Evolutionary conservation across 1,140 invertebrate species (phyloP), one percentile per base, ranked within the genome.

Genomic region (Centruroides vittatus): DNA sequence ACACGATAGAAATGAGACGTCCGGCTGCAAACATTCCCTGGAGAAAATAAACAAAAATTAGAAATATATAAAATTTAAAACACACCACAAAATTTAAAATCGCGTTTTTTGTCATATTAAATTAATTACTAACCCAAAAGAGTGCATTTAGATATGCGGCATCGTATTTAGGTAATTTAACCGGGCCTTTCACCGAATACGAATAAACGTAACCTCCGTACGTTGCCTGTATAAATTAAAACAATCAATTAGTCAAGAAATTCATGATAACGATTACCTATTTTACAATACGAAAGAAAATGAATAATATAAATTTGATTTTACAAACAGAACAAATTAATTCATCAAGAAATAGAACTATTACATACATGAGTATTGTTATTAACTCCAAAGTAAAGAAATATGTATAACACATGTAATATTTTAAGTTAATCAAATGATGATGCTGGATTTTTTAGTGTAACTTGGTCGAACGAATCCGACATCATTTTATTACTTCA

Each of bases 191-290:
- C 47, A 75, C 71, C 11, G 77, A 75, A 63, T 76, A 79, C 0
- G 74, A 73, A 67, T 78, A 78, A 54, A 79, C 73, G 61, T 76
- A 79, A 50, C 76, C 76, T 9, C 76, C 77, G 61, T 74, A 78
- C 4, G 74, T 73, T 35, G 77, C 77, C 78, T 79, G 67, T 47
- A 69, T 68, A 52, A 12, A 47, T 51, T 49, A 13, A 53, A 51
- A 65, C 34, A 23, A 23, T 23, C 2, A 2, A 23, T 23, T 2
- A 23, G 23, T 23, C 23, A 59, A 35, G 7, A 7, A 7, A 12
- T 57, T 23, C 58, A 58, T 23, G 47, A 36, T 47, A 58, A 35
- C 11, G n/a, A n/a, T n/a, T n/a, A n/a, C n/a, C n/a, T n/a, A n/a
- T n/a, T n/a, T n/a, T n/a, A n/a, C n/a, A n/a, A n/a, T n/a, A n/a